Evolutionary conservation across 2,888 invertebrate species (phyloP), one percentile per base, ranked within the genome.

Genomic region (Cheilosia soror): DNA sequence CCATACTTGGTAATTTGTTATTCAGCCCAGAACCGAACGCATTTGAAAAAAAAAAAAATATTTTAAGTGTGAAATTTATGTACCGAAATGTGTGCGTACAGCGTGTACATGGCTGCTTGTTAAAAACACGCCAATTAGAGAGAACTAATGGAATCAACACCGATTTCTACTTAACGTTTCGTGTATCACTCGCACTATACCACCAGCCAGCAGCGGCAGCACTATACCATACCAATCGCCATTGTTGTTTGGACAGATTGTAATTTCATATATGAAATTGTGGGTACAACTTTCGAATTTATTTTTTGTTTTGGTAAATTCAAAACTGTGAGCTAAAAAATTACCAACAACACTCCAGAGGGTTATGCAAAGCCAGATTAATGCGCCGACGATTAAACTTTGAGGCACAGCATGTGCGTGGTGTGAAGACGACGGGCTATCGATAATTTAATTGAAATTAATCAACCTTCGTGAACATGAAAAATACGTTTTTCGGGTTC

Each of bases 101-200:
- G 11, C 5, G 33, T 40, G 6, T 7, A 68, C 58, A 60, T 51
- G 76, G 20, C 0, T 5, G 51, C 42, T 65, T 51, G 31, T 57
- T 77, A 51, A 51, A 27, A 63, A 79, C 68, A 63, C 63, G 51
- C 63, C 78, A 83, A 83, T 73, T 83, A 78, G 72, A 66, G 51
- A 40, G 29, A 77, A 57, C 51, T 66, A 73, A 69, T 79, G 63
- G 40, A 73, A 63, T 3, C 51, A 73, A 78, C 83, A 83, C 40
- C 57, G 63, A 73, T 79, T 79, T 83, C 83, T 75, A 83, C 68
- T 78, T 78, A 68, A 83, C 79, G 63, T 31, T 42, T 49, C 63
- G 51, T 73, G 78, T 63, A 65, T 63, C 62, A 63, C 11, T 37
- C 57, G 9, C n/a, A n/a, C 49, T 49, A 20, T 20, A 51, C 51